Evolutionary conservation across 2,113 vertebrate genomes (phyloP).

Genomic region (Chaetorhynchus papuensis): DNA sequence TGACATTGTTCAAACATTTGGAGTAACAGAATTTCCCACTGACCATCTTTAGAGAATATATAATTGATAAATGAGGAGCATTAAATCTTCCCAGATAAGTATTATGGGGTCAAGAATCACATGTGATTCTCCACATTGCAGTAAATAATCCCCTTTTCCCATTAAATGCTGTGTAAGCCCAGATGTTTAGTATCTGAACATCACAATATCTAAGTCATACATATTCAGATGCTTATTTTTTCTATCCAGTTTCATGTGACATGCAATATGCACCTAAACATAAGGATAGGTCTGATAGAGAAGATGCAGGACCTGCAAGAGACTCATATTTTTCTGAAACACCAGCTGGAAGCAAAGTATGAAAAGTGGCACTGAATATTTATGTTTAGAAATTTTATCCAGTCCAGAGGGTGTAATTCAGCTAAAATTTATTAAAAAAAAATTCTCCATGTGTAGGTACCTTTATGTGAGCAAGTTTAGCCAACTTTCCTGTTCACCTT

Average conservation of each 20-base stretch:
- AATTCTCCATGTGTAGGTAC: rapidly evolving
- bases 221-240: neutral
- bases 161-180: neutral
- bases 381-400: neutral
- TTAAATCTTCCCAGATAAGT: neutral
- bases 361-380: neutral
- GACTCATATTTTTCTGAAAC: neutral
- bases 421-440: neutral
- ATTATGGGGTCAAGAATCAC: neutral
- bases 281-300: neutral
- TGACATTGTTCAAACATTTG: neutral
- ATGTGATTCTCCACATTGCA: neutral
- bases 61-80: neutral
- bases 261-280: neutral
- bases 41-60: neutral
- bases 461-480: neutral
- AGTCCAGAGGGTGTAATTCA: neutral
- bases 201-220: neutral
- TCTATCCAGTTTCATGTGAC: neutral
- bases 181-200: neutral
- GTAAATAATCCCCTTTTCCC: neutral
- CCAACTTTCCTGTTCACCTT: neutral
- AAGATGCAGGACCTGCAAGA: neutral
- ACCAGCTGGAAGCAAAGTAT: neutral
- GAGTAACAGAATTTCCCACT: neutral